Base-by-base conservation (phyloP, 2,113 vertebrate species). In the Brachionichthys hirsutus region DNA sequence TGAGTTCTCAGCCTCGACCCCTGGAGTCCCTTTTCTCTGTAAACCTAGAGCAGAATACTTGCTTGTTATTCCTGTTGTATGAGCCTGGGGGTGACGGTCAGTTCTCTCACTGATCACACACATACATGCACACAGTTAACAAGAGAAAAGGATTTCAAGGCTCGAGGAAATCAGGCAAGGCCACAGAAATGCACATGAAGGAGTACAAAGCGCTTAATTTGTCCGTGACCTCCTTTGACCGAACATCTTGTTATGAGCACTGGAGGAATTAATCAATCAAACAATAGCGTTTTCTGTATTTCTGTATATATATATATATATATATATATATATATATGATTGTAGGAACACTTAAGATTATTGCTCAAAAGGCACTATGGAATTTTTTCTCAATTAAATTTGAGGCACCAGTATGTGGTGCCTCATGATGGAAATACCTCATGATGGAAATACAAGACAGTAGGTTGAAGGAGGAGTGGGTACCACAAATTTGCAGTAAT, bases 41-140 rank as follows among this genome's bases (percentile, higher is more conserved):
- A 61, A 73, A 75, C 17, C 69, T 63, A 35, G 62, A 80, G 66
- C 64, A 62, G 65, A 81, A 68, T 77, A 67, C 74, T 66, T 49
- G 66, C 79, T 84, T 73, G 78, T 87, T 87, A 87, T 81, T 77
- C 62, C 75, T 77, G 50, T 67, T 75, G 62, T 69, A 70, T 71
- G 68, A 78, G 63, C 30, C 34, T 50, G 18, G 40, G 70, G 80
- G 60, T 76, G 80, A 83, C 73, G 56, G 73, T 54, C 55, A 62
- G 62, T 63, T 48, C 55, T 52, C 62, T 68, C 44, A 4, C 60
- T 54, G 65, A 9, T 8, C 14, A 18, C 17, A 47, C 24, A 64
- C 20, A 47, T 45, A 64, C 61, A 61, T 22, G 49, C 15, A 57
- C 16, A 47, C 49, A 63, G 30, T 55, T 30, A 46, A 62, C 35